Evolutionary conservation across 1,140 invertebrate species (phyloP).

Genomic region (Tyrophagus putrescentiae): DNA sequence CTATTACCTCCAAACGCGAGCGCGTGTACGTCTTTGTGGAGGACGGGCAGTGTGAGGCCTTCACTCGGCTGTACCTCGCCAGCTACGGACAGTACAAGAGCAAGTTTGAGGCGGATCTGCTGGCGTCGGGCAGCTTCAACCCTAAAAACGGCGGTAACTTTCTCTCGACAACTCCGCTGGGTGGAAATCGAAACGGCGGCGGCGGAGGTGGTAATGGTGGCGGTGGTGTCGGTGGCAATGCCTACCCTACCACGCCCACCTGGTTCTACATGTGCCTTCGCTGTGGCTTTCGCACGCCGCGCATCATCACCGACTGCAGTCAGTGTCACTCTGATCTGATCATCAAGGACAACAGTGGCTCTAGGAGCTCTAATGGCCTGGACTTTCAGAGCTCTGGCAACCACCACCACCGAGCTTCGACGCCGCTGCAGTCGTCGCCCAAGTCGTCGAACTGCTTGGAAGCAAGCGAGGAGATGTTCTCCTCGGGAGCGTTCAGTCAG

Average conservation of each 20-base stretch:
- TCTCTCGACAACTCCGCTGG: neutral
- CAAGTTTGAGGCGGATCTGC: neutral
- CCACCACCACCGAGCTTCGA: too few relatives aligned
- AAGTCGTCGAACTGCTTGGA: neutral
- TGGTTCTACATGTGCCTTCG: conserved; percentile 15
- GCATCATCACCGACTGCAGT: conserved; percentile 9
- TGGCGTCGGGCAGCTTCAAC: neutral
- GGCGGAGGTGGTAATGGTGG: neutral
- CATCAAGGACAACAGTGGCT: conserved; percentile 17
- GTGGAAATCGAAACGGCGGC: neutral
- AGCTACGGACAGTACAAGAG: neutral
- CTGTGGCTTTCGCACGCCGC: conserved; percentile 7
- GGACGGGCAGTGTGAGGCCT: neutral
- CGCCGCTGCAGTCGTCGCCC: too few relatives aligned
- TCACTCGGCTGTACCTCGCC: conserved; percentile 3
- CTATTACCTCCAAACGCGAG: conserved; percentile 7
- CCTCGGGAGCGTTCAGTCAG: too few relatives aligned
- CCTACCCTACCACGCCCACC: neutral
- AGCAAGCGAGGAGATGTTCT: neutral
- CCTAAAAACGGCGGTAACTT: neutral
- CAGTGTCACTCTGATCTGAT: conserved; percentile 9
- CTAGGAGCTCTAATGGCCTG: too few relatives aligned
- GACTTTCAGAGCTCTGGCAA: too few relatives aligned
- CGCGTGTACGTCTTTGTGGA: conserved; percentile 4
- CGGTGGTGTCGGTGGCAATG: neutral